These are phyloP conservation scores for Gnathonemus longibarbis DNA, from an alignment of 2,113 vertebrate species.

Conservation along the genomic window DNA sequence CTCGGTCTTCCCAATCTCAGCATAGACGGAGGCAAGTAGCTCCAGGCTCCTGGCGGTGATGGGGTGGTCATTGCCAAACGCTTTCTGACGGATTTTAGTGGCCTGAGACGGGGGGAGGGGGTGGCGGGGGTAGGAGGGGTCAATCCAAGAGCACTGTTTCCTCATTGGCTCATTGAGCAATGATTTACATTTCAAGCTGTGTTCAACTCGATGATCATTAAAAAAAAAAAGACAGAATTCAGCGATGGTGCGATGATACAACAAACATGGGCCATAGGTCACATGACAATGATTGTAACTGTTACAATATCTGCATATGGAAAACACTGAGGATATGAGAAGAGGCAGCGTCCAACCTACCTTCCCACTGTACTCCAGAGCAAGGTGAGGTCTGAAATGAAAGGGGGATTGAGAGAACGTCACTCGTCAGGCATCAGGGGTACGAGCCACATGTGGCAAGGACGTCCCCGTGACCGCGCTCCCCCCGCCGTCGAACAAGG, in stretches of 20 bases:
- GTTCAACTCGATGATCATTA: background rate
- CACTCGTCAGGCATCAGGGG: background rate
- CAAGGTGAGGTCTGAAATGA: slow-evolving; percentile 65
- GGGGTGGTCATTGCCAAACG: slow-evolving; percentile 62
- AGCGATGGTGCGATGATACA: background rate
- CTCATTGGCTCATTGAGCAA: background rate
- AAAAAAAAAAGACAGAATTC: background rate
- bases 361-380: slow-evolving; percentile 64
- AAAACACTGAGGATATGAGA: background rate
- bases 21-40: slow-evolving; percentile 63
- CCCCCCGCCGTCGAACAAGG: background rate
- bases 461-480: background rate
- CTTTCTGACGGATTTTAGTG: slow-evolving; percentile 67
- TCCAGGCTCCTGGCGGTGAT: slow-evolving; percentile 64
- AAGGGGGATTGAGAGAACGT: background rate
- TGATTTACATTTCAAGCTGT: background rate
- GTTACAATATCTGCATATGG: background rate
- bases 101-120: slow-evolving; percentile 46
- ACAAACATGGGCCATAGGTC: background rate
- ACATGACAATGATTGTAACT: background rate
- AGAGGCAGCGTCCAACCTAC: slow-evolving; percentile 39
- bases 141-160: background rate
- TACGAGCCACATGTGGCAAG: background rate
- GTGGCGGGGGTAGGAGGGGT: too few species aligned
- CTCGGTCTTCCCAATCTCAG: slow-evolving; percentile 66